These are phyloP conservation scores for Trogon surrucura DNA, from an alignment of 2,113 vertebrate genomes.

Conservation along the genomic window DNA sequence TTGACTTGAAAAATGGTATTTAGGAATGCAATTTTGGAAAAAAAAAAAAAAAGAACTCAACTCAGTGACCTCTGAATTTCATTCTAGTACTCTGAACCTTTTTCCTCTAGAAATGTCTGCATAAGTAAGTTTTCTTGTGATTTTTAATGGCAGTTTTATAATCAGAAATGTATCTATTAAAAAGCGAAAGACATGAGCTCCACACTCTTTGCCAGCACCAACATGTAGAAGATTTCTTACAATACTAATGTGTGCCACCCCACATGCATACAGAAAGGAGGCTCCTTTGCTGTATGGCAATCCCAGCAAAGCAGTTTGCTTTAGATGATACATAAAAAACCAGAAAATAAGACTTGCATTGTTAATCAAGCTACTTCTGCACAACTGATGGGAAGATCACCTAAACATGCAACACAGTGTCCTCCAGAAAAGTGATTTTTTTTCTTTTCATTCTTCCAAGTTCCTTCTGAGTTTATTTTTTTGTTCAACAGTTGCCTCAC, in stretches of 20 bases:
- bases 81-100: background rate
- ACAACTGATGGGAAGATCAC: background rate
- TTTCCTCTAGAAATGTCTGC: background rate
- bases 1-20: background rate
- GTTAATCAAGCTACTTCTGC: background rate
- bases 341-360: background rate
- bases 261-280: background rate
- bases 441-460: background rate
- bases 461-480: background rate
- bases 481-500: background rate
- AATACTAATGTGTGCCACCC: background rate
- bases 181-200: fast-evolving
- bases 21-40: background rate
- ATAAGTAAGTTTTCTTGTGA: background rate
- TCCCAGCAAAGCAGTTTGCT: background rate
- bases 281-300: background rate
- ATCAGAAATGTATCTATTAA: background rate
- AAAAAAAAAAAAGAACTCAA: no score
- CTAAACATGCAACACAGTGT: background rate
- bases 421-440: background rate
- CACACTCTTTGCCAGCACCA: background rate
- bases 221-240: background rate
- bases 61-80: background rate
- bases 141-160: background rate
- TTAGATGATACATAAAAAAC: background rate